Percentiles rank a stretch among this genome's conserved stretches.
Conservation (phyloP, 2,888 invertebrate species). For the Amitus sp. region DNA sequence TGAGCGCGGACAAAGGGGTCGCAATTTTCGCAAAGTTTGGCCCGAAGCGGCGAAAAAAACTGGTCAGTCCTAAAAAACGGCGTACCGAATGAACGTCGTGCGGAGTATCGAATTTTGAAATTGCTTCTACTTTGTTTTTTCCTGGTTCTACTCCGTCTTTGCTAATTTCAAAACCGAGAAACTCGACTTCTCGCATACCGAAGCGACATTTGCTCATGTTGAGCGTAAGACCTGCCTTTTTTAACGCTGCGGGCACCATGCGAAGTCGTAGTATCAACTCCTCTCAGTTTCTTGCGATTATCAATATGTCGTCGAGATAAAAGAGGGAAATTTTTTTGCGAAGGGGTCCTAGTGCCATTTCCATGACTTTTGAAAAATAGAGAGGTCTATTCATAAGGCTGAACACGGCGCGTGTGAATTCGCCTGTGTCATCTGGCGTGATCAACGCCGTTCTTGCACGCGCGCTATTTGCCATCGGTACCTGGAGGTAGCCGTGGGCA, state of each 20-base stretch:
- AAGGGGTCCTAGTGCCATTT: constrained; percentile 15
- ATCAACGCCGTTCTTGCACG: constrained; percentile 35
- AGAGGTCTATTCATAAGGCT: constrained; percentile 47
- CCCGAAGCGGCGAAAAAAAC: constrained; percentile 10
- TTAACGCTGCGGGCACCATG: not conserved
- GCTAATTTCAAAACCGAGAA: constrained; percentile 13
- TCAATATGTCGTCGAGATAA: constrained; percentile 15
- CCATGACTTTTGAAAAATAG: constrained; percentile 42
- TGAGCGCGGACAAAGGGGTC: not conserved
- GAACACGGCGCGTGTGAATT: constrained; percentile 47
- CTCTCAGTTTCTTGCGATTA: constrained; percentile 5
- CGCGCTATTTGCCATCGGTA: constrained; percentile 24
- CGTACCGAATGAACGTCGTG: constrained; percentile 25
- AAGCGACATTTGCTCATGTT: constrained; percentile 14
- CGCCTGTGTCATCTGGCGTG: constrained; percentile 41
- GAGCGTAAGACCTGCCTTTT: constrained; percentile 9
- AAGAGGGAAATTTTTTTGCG: constrained; percentile 16
- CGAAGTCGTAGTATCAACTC: constrained; percentile 6
- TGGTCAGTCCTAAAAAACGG: constrained; percentile 29
- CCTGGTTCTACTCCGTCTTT: constrained; percentile 13
- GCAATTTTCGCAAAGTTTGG: not conserved
- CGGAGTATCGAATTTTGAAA: constrained; percentile 16
- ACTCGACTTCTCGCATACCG: constrained; percentile 12
- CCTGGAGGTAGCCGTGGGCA: constrained; percentile 34
- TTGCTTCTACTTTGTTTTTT: constrained; percentile 9